A percentile compares a stretch with the other conserved stretches of the same genome.
Conservation (phyloP, 2,797 vertebrate species). For the Xenopus petersii region DNA sequence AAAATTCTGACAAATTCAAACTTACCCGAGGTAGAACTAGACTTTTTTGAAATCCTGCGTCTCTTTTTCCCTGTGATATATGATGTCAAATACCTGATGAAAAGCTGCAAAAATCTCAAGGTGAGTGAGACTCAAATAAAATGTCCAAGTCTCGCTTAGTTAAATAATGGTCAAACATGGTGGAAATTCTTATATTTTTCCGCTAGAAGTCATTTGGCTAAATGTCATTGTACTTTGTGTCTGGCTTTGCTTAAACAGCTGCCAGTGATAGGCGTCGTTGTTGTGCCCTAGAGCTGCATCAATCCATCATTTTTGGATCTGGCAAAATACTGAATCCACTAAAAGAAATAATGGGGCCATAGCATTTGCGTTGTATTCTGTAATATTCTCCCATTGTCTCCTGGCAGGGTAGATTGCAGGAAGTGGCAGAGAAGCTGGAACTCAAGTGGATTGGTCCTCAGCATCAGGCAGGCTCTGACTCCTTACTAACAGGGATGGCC, state of each 20-base stretch:
- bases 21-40: constrained; percentile 95
- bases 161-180: no score
- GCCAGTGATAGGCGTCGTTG: no score
- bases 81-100: constrained; percentile 99
- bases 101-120: constrained; percentile 99
- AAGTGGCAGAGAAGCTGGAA: constrained; percentile 96
- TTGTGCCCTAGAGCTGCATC: no score
- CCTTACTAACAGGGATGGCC: constrained; percentile 97
- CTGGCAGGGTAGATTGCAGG: constrained; percentile 83
- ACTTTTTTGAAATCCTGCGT: constrained; percentile 97
- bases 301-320: no score
- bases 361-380: no score
- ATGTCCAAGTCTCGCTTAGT: no score
- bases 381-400: background rate
- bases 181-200: no score
- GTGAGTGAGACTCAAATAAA: constrained; percentile 56
- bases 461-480: constrained; percentile 97
- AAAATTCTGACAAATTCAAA: constrained; percentile 97
- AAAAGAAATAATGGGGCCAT: no score
- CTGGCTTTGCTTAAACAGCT: no score
- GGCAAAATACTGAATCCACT: no score
- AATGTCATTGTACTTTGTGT: no score
- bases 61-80: constrained; percentile 98
- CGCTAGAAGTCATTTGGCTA: no score
- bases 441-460: constrained; percentile 96